A percentile compares a stretch with the other conserved stretches of the same genome.
Conservation (phyloP, 1,140 invertebrate genomes). For the Steinernema khuongi region DNA sequence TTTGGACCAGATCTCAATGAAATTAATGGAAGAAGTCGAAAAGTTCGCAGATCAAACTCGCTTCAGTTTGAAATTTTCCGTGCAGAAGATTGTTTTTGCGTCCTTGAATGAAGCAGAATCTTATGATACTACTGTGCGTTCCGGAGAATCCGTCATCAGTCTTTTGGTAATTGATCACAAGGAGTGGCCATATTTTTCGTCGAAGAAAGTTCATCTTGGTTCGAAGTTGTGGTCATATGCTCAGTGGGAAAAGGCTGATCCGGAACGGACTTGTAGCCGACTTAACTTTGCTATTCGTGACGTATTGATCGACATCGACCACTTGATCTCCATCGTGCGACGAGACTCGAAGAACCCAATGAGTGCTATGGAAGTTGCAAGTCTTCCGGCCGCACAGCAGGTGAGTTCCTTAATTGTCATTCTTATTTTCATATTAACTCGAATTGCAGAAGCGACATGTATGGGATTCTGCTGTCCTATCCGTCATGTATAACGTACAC, state of each 20-base stretch:
- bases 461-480: conserved; percentile 34
- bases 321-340: conserved; percentile 33
- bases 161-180: conserved; percentile 22
- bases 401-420: conserved; percentile 14
- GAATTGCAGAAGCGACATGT: conserved; percentile 29
- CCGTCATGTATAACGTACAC: conserved; percentile 29
- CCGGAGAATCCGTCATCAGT: not conserved
- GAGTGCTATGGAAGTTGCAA: conserved; percentile 34
- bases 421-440: not conserved
- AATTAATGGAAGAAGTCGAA: not conserved
- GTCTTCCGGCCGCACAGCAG: conserved; percentile 33
- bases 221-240: conserved; percentile 21
- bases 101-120: not conserved
- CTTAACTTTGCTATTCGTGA: conserved; percentile 23
- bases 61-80: not conserved
- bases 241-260: conserved; percentile 22
- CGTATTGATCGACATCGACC: conserved; percentile 31
- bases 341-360: conserved; percentile 30
- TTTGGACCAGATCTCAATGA: not conserved
- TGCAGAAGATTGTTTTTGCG: not conserved
- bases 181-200: conserved; percentile 34
- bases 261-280: not conserved
- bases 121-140: not conserved
- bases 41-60: not conserved
- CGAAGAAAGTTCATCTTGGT: conserved; percentile 28